These are phyloP conservation scores for Apodemia mormo DNA, from an alignment of 2,888 invertebrate species.

Conservation along the genomic window DNA sequence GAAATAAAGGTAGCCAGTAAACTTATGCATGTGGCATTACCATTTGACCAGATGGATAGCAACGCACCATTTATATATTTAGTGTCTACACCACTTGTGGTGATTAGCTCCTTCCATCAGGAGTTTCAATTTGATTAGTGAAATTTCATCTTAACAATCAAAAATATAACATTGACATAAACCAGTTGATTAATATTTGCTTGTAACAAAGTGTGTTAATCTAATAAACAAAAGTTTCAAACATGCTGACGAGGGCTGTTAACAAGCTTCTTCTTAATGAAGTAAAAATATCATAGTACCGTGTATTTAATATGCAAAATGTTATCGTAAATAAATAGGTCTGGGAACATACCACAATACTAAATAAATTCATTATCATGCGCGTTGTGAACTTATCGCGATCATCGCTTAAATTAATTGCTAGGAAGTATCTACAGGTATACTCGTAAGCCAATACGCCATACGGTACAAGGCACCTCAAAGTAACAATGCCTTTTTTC, in stretches of 20 bases:
- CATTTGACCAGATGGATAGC: too few species aligned
- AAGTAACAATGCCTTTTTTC: conserved; percentile 53
- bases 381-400: conserved; percentile 65
- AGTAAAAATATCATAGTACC: not conserved
- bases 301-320: not conserved
- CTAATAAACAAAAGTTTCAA: not conserved
- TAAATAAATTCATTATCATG: conserved; percentile 64
- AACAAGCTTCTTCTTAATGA: not conserved
- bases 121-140: too few species aligned
- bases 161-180: too few species aligned
- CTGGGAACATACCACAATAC: not conserved
- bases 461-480: conserved; percentile 55
- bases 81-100: too few species aligned
- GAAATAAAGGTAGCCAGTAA: too few species aligned
- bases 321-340: not conserved
- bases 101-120: too few species aligned
- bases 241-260: not conserved
- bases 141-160: too few species aligned
- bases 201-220: too few species aligned
- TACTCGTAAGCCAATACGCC: conserved; percentile 47
- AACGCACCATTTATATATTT: too few species aligned
- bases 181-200: too few species aligned
- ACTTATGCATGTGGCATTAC: too few species aligned
- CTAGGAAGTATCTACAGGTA: conserved; percentile 59
- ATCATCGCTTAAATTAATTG: conserved; percentile 75